A percentile compares a stretch with the other conserved stretches of the same genome.
Evolutionary conservation across 2,888 invertebrate genomes (phyloP).

Genomic region (Lapara coniferarum): DNA sequence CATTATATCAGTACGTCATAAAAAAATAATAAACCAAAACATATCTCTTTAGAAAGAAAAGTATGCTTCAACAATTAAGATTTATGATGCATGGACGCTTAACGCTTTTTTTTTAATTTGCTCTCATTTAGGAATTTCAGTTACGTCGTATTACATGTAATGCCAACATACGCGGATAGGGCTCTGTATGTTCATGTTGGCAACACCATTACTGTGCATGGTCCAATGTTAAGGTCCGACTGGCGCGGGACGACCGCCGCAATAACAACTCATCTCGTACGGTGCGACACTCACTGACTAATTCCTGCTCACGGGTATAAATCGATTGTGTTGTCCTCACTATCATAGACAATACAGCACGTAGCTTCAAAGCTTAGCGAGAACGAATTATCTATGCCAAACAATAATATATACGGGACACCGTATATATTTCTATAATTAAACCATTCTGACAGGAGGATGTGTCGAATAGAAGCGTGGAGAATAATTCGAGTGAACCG

Average conservation of each 20-base stretch:
- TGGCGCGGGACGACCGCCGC: not conserved
- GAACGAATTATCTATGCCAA: slow-evolving; percentile 31
- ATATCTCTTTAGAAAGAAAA: not conserved
- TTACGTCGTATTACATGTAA: slow-evolving; percentile 16
- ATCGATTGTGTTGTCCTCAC: slow-evolving; percentile 73
- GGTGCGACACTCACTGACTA: slow-evolving; percentile 29
- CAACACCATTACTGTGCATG: slow-evolving; percentile 5
- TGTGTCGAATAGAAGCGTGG: slow-evolving; percentile 71
- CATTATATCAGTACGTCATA: not conserved
- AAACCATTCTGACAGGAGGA: slow-evolving; percentile 78
- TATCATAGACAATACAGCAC: slow-evolving; percentile 69
- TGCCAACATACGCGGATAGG: slow-evolving; percentile 14
- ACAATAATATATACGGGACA: slow-evolving; percentile 14
- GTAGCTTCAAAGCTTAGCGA: slow-evolving; percentile 41
- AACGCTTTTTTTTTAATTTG: slow-evolving; percentile 16
- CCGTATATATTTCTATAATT: slow-evolving; percentile 23
- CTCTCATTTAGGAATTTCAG: slow-evolving; percentile 5
- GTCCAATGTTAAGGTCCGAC: not conserved
- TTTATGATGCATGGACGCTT: slow-evolving; percentile 13
- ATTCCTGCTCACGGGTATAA: slow-evolving; percentile 48
- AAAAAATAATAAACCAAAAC: not conserved
- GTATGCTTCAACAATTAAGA: not conserved
- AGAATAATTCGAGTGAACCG: slow-evolving; percentile 65
- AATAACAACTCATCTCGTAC: slow-evolving; percentile 22
- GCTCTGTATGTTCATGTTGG: slow-evolving; percentile 2